These are phyloP conservation scores for Oligia latruncula DNA, from an alignment of 2,888 invertebrate species.

Conservation along the genomic window DNA sequence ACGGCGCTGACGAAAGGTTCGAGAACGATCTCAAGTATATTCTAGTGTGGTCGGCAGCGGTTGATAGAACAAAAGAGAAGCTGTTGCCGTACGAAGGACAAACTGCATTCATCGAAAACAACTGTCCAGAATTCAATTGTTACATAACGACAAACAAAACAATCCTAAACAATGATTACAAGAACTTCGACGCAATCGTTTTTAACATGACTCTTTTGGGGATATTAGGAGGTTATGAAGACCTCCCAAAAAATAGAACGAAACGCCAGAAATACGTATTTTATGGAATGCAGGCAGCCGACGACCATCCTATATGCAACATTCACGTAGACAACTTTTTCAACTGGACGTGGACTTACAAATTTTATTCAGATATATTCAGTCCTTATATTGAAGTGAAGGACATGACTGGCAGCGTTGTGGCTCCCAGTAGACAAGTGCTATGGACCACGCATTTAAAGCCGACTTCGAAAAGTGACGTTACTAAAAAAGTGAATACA, in stretches of 20 bases:
- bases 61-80: slow-evolving; percentile 1
- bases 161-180: slow-evolving; percentile 70
- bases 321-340: slow-evolving; percentile 77
- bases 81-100: slow-evolving; percentile 70
- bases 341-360: slow-evolving; percentile 88
- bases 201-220: slow-evolving; percentile 73
- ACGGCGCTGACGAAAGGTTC: slow-evolving; percentile 43
- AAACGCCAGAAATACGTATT: slow-evolving; percentile 82
- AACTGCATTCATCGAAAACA: slow-evolving; percentile 70
- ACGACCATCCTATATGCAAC: slow-evolving; percentile 77
- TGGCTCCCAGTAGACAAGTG: slow-evolving; percentile 75
- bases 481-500: slow-evolving; percentile 38
- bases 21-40: slow-evolving; percentile 76
- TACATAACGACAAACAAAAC: slow-evolving; percentile 78
- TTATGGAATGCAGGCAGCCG: slow-evolving; percentile 76
- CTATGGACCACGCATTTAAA: slow-evolving; percentile 67
- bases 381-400: slow-evolving; percentile 82
- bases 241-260: slow-evolving; percentile 73
- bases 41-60: slow-evolving; percentile 73
- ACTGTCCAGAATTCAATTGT: slow-evolving; percentile 79
- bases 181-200: slow-evolving; percentile 80
- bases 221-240: slow-evolving; percentile 62
- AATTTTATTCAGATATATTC: slow-evolving; percentile 81
- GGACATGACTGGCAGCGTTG: slow-evolving; percentile 70
- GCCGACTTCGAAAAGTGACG: slow-evolving; percentile 16